Evolutionary conservation across 2,888 invertebrate species (phyloP), one percentile per base, ranked within the genome.

Genomic region (Empis livida): DNA sequence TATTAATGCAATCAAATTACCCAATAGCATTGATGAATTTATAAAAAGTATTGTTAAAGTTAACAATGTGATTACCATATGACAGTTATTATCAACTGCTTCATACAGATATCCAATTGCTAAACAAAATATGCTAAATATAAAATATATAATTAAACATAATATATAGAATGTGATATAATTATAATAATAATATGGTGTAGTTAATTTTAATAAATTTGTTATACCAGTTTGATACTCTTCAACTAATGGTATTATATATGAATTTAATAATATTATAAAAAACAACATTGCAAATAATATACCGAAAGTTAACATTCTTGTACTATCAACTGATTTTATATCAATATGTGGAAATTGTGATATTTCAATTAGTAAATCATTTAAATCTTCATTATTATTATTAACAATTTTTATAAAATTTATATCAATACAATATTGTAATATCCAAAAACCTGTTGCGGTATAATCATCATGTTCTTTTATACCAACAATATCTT

Each of bases 351-450:
- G 59, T n/a, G 65, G 63, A 43, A 65, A 54, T 3, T 59, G 56
- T 14, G 57, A 57, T 1, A 65, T 41, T 37, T 54, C 48, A n/a
- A 39, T 9, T 42, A 31, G 14, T 17, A n/a, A 43, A 14, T 11
- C 8, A 15, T 17, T 40, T 52, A 56, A 55, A 31, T 53, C 53
- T 17, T 54, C 56, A 40, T 53, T 49, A 8, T 44, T 31, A 15
- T 53, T 46, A 2, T 53, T 46, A 5, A 51, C 45, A 27, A 55
- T 56, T 49, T 71, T 64, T 40, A 79, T 68, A 57, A 71, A 81
- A 20, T 73, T 71, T 1, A 70, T 70, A 58, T 82, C 80, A 32
- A 82, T 63, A 0, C 77, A 72, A 65, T 75, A 70, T 60, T 82
- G 80, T 1, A 82, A 55, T 1, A 69, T 64, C 55, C 80, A 64